Conservation (phyloP, 2,797 vertebrate genomes). For the Myotis daubentonii region DNA sequence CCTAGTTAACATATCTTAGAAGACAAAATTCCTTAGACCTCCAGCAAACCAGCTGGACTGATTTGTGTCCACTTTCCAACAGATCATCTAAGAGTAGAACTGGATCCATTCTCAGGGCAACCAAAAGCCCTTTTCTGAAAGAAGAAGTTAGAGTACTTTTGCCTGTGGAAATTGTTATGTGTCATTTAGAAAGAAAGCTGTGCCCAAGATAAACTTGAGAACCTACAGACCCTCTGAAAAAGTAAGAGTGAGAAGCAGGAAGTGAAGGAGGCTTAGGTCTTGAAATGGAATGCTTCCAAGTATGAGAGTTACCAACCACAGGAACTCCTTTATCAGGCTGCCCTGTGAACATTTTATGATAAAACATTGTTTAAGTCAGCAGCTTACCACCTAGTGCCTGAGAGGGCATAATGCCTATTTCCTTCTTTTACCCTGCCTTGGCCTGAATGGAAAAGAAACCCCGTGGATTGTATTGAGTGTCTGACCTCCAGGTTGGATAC, state of each 20-base stretch:
- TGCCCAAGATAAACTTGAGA: constrained; percentile 22
- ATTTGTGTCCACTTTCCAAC: not conserved
- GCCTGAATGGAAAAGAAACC: not conserved
- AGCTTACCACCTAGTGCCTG: not conserved
- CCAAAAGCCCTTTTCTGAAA: constrained; percentile 15
- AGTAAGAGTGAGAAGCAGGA: constrained; percentile 62
- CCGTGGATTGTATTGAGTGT: not conserved
- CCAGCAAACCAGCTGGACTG: not conserved
- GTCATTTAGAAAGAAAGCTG: constrained; percentile 58
- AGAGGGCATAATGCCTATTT: not conserved
- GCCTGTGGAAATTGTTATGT: not conserved
- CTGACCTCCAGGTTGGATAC: rapidly evolving
- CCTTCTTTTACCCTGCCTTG: not conserved
- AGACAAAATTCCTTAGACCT: not conserved
- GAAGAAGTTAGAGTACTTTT: constrained; percentile 19
- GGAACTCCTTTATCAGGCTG: not conserved
- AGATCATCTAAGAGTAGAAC: not conserved
- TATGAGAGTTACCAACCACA: not conserved
- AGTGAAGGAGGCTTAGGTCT: constrained; percentile 13
- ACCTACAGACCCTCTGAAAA: not conserved
- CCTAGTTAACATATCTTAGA: not conserved
- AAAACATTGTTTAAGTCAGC: not conserved
- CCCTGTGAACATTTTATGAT: not conserved
- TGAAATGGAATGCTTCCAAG: constrained; percentile 36
- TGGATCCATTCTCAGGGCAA: not conserved